These are phyloP conservation scores for Euglossa dilemma DNA, from an alignment of 1,140 invertebrate genomes.

Conservation along the genomic window DNA sequence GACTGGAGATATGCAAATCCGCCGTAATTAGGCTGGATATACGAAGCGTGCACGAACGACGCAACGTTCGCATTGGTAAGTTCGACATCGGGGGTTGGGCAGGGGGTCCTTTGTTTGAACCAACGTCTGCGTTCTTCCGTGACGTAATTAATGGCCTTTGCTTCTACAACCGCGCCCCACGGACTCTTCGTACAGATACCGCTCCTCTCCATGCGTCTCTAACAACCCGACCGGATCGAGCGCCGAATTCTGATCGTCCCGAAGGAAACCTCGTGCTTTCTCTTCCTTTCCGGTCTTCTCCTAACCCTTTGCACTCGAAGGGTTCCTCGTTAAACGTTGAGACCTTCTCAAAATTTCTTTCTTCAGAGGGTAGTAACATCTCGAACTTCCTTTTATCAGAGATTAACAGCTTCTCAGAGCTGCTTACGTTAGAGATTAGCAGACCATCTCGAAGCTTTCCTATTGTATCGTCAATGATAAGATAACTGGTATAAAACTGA, in stretches of 20 bases:
- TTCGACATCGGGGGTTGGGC: conserved; percentile 55
- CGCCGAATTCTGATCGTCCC: conserved; percentile 3
- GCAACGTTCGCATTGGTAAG: conserved; percentile 63
- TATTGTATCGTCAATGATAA: too few relatives aligned
- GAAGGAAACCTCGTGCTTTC: too few relatives aligned
- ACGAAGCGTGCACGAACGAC: conserved; percentile 73
- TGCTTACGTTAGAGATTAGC: too few relatives aligned
- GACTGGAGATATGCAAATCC: conserved; percentile 75
- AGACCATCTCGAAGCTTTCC: too few relatives aligned
- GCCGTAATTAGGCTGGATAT: conserved; percentile 77
- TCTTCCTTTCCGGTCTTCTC: background rate
- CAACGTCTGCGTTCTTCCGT: conserved; percentile 80
- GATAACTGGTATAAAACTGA: too few relatives aligned
- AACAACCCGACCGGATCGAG: conserved; percentile 13
- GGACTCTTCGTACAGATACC: conserved; percentile 23
- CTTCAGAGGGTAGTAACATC: too few relatives aligned
- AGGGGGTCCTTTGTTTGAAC: conserved; percentile 77
- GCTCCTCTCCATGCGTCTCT: background rate
- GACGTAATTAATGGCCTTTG: conserved; percentile 81
- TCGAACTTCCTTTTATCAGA: too few relatives aligned
- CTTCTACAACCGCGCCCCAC: conserved; percentile 53
- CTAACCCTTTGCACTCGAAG: too few relatives aligned
- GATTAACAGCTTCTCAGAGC: too few relatives aligned
- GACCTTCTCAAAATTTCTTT: too few relatives aligned
- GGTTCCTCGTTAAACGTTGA: too few relatives aligned